phyloP scores from a whole-genome alignment of 1,140 invertebrate species.

The Mamestra configurata region DNA sequence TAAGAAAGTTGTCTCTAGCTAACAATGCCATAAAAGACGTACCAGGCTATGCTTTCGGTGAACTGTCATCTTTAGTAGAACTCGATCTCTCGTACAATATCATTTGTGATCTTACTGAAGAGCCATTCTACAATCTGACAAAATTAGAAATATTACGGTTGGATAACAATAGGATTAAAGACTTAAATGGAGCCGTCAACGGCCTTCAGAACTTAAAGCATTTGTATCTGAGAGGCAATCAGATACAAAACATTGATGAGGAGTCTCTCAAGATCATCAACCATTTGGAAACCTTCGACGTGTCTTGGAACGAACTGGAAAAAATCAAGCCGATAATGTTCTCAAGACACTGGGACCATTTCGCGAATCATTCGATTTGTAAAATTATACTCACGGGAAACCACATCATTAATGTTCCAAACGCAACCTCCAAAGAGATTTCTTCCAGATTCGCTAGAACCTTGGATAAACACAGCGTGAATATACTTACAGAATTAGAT shows the following conservation, averaged over 20 bases:
- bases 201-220: conserved; percentile 72
- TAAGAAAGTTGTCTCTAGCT: conserved; percentile 69
- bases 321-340: conserved; percentile 69
- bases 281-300: conserved; percentile 79
- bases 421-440: conserved; percentile 60
- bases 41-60: conserved; percentile 68
- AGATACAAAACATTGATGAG: conserved; percentile 73
- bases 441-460: conserved; percentile 58
- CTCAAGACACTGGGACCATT: conserved; percentile 75
- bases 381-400: conserved; percentile 79
- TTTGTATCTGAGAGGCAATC: conserved; percentile 72
- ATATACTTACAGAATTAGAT: conserved; percentile 72
- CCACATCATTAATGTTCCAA: conserved; percentile 68
- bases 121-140: conserved; percentile 75
- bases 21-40: conserved; percentile 70
- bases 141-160: conserved; percentile 69
- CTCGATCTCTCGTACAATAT: conserved; percentile 78
- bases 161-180: conserved; percentile 76
- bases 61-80: conserved; percentile 70
- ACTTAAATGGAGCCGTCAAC: conserved; percentile 79
- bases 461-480: conserved; percentile 53
- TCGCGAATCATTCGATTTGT: conserved; percentile 69
- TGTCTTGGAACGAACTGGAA: conserved; percentile 74
- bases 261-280: conserved; percentile 75
- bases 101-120: conserved; percentile 71